Conservation (phyloP, 2,888 invertebrate genomes). For the Aspidiotus destructor region DNA sequence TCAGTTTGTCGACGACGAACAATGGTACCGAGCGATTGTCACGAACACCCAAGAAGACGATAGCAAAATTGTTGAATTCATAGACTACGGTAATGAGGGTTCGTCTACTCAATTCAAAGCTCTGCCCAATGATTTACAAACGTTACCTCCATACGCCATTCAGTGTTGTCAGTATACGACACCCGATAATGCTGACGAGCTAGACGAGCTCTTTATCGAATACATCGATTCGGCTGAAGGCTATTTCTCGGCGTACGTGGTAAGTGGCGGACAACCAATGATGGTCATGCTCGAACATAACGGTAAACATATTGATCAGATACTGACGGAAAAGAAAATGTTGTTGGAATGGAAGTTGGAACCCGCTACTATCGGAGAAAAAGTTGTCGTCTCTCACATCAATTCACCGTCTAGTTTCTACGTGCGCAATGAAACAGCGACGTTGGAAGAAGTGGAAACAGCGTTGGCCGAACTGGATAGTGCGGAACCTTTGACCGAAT, state of each 20-base stretch:
- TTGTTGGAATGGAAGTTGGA: background rate
- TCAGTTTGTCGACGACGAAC: constrained; percentile 54
- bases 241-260: constrained; percentile 1
- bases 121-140: constrained; percentile 53
- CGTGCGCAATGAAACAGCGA: constrained; percentile 41
- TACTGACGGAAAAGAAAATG: background rate
- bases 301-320: constrained; percentile 6
- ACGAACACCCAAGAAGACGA: constrained; percentile 49
- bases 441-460: background rate
- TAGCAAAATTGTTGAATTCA: constrained; percentile 52
- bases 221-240: constrained; percentile 11
- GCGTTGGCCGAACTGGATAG: background rate
- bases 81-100: constrained; percentile 61
- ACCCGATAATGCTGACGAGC: constrained; percentile 47
- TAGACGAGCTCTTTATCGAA: constrained; percentile 14
- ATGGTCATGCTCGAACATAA: constrained; percentile 13
- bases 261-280: constrained; percentile 14
- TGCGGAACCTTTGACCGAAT: background rate
- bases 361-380: background rate
- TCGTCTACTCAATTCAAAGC: constrained; percentile 51
- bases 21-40: constrained; percentile 58
- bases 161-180: constrained; percentile 51
- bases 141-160: constrained; percentile 51
- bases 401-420: constrained; percentile 39
- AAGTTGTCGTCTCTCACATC: constrained; percentile 13